Evolutionary conservation across 2,888 invertebrate species (phyloP).

Genomic region (Dioctria rufipes): DNA sequence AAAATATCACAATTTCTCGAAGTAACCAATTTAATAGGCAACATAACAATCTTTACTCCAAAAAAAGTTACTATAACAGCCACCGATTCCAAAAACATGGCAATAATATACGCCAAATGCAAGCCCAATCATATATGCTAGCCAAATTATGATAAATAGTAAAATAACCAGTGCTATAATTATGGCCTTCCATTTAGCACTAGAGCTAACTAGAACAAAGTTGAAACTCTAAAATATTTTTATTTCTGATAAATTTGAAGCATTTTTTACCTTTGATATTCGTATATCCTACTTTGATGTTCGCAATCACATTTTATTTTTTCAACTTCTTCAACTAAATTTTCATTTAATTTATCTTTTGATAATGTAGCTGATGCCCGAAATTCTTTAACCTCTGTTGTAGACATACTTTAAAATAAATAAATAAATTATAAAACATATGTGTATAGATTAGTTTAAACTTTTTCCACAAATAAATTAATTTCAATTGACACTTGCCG

Average conservation of each 20-base stretch:
- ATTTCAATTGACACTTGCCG: neutral
- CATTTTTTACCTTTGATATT: constrained; percentile 50
- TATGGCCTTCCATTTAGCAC: constrained; percentile 25
- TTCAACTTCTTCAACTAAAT: constrained; percentile 49
- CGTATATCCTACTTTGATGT: constrained; percentile 49
- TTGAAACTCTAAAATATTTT: constrained; percentile 2
- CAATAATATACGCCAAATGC: constrained; percentile 16
- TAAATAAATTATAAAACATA: neutral
- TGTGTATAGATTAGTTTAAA: neutral
- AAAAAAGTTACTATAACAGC: constrained; percentile 15
- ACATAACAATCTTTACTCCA: constrained; percentile 19
- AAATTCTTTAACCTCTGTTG: neutral
- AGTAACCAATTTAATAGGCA: constrained; percentile 11
- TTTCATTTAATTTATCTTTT: constrained; percentile 44
- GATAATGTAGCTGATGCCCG: constrained; percentile 2
- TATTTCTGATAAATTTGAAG: neutral
- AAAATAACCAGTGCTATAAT: neutral
- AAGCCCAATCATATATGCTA: constrained; percentile 10
- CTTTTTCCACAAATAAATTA: neutral
- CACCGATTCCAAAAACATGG: constrained; percentile 10
- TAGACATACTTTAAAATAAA: constrained; percentile 1
- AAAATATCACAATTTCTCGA: neutral
- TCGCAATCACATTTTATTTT: constrained; percentile 53
- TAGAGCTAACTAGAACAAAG: constrained; percentile 8
- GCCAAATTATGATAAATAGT: neutral